These are phyloP conservation scores for Bungarus multicinctus DNA, from an alignment of 2,113 vertebrate genomes.

Conservation along the genomic window DNA sequence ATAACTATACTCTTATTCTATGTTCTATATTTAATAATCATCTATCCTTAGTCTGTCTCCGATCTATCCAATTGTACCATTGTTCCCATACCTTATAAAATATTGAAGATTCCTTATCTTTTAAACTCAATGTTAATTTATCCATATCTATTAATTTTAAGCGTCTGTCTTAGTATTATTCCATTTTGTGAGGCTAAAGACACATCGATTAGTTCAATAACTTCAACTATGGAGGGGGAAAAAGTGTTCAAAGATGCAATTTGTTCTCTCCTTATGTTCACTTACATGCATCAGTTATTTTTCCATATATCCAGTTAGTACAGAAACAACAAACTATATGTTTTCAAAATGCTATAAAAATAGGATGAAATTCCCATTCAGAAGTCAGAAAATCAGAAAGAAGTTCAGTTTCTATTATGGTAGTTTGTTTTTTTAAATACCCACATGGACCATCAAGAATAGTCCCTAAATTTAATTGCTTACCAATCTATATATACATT, in stretches of 20 bases:
- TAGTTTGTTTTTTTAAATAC: not conserved
- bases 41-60: no score
- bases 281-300: not conserved
- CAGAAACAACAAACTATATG: not conserved
- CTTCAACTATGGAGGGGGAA: not conserved
- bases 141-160: conserved; percentile 1
- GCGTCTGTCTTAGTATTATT: not conserved
- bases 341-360: not conserved
- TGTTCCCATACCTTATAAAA: no score
- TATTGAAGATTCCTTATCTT: no score
- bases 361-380: not conserved
- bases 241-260: not conserved
- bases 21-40: no score
- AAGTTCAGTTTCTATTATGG: not conserved
- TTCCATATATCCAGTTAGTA: not conserved
- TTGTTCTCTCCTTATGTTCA: no score
- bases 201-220: not conserved
- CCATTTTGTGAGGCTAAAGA: not conserved
- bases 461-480: not conserved
- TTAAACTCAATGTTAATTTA: no score
- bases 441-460: not conserved
- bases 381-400: not conserved
- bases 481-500: not conserved
- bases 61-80: no score
- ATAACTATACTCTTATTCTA: no score